Evolutionary conservation across 2,888 invertebrate species (phyloP).

Genomic region (Rhingia rostrata): DNA sequence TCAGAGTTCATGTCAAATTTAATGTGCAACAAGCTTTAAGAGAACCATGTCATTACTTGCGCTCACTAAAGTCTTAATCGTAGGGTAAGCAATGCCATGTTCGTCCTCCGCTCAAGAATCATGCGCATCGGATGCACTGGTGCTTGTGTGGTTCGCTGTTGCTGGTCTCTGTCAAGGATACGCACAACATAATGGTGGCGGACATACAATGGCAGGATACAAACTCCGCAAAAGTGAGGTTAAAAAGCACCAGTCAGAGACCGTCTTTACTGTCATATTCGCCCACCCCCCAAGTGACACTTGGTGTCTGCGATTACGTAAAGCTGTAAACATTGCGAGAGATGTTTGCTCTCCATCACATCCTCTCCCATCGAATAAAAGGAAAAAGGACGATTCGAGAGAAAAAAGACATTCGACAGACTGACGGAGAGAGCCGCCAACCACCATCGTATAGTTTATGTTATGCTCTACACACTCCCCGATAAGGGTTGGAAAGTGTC

Average conservation of each 20-base stretch:
- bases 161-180: constrained; percentile 70
- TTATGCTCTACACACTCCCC: constrained; percentile 23
- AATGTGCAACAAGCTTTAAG: constrained; percentile 63
- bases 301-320: constrained; percentile 58
- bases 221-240: constrained; percentile 59
- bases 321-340: constrained; percentile 63
- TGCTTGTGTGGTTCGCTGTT: background rate
- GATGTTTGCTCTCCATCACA: background rate
- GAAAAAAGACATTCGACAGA: constrained; percentile 10
- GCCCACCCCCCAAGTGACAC: constrained; percentile 52
- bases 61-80: background rate
- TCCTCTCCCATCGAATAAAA: background rate
- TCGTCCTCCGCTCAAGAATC: constrained; percentile 14
- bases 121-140: constrained; percentile 35
- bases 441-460: constrained; percentile 33
- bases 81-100: constrained; percentile 47
- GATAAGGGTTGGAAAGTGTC: constrained; percentile 63
- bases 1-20: background rate
- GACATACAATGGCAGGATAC: constrained; percentile 24
- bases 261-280: constrained; percentile 55
- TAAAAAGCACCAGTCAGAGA: constrained; percentile 54
- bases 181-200: constrained; percentile 50
- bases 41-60: constrained; percentile 3
- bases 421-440: background rate
- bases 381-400: background rate